Base-by-base conservation (phyloP, 1,140 invertebrate species). In the Cataglyphis hispanica region DNA sequence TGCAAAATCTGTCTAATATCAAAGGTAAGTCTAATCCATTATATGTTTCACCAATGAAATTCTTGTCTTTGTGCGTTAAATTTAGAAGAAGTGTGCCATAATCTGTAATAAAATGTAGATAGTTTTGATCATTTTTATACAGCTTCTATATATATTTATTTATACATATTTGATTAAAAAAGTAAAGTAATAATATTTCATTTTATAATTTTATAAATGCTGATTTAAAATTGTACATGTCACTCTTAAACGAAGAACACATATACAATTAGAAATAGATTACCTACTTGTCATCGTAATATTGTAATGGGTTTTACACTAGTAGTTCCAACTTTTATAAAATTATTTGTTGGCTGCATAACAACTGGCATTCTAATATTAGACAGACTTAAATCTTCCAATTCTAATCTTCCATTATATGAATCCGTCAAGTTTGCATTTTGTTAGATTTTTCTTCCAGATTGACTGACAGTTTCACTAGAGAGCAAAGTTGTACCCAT, bases 221-320 rank as follows among this genome's bases (percentile, higher is more conserved):
- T n/a, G 0, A 66, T 2, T 66, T 25, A 8, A 67, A 66, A 37
- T 34, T 22, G 53, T 19, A 10, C 0, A 66, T 67, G n/a, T 10
- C 5, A 37, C 7, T 34, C 58, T 70, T 6, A 70, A 16, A 58
- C 1, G 58, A 7, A 27, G n/a, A 6, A 43, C 4, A 31, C n/a
- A 16, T 6, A 58, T 13, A 11, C 6, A n/a, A 37, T 11, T 0
- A 27, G 8, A 2, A 37, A 60, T 43, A 31, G 7, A 60, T 93
- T 95, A 97, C 98, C 96, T 76, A 97, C 98, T 96, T 76, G 97
- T 96, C 98, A 99, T 99, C 64, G 96, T 96, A 13, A 98, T 94
- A 95, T 99, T 99, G n/a, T n/a, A 84, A 99, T 97, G 0, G 98
- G 98, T 95, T 99, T 99, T 0, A 99, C 95, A 66, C 98, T 98